Base-by-base conservation (phyloP, 2,113 vertebrate genomes). In the Crotalus viridis region DNA sequence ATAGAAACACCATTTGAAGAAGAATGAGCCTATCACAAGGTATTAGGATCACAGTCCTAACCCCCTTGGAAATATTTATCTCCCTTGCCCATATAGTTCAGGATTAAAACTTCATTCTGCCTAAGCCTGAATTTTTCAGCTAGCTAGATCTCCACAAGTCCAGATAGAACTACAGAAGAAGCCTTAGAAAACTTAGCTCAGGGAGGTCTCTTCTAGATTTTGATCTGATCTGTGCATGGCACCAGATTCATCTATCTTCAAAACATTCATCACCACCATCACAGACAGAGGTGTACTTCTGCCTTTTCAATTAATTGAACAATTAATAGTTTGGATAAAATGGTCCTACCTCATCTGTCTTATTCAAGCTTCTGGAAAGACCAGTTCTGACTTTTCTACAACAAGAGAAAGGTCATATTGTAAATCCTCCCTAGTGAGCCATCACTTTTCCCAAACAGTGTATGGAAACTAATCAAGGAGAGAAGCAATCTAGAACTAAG, bases 331-430 rank as follows among this genome's bases (percentile, higher is more conserved):
- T 39, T 39, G 39, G 39, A 39, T 39, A 39, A 39, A 39, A 93
- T 94, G 88, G 56, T 3, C 54, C 93, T 95, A 21, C 48, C 54
- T 0, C 12, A 24, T 93, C 64, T 55, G 89, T 90, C 54, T 93
- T 95, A 93, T 92, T 95, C 56, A 94, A 92, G 4, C 87, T 57
- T 89, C 74, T 91, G 17, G 43, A 93, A 95, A 46, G 95, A 90
- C 95, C 56, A 94, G 15, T 94, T 95, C 95, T 97, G 92, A 93
- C 57, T 87, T 96, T 26, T 33, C 91, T 92, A 2, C 94, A 91
- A 95, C 7, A 81, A 97, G 54, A 92, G n/a, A 96, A 96, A 96
- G 24, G 88, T 95, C 93, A 88, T 24, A 91, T 92, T 96, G 95
- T 95, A 94, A 96, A 96, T 95, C 87, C 90, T 89, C 56, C 86